Percentiles rank a stretch among this genome's conserved stretches.
Evolutionary conservation across 2,113 vertebrate species (phyloP).

Genomic region (Antennarius striatus): DNA sequence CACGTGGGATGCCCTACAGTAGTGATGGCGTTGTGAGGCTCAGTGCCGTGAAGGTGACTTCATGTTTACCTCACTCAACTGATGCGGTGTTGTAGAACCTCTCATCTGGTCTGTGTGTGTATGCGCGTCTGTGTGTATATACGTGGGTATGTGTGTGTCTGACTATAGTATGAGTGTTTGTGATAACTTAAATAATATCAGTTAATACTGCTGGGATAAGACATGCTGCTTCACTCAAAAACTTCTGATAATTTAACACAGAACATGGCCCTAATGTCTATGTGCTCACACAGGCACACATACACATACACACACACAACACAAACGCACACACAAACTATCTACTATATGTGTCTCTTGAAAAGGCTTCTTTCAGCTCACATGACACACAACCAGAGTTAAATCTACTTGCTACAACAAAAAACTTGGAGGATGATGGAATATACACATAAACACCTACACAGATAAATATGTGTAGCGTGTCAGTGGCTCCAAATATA

Average conservation of each 20-base stretch:
- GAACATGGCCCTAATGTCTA: neutral
- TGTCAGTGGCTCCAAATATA: too few species aligned
- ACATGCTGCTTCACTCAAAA: conserved; percentile 7
- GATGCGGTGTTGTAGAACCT: neutral
- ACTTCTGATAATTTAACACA: conserved; percentile 17
- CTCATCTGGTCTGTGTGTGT: neutral
- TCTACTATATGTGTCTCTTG: too few species aligned
- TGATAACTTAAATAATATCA: conserved; percentile 13
- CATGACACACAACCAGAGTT: neutral
- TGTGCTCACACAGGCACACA: neutral
- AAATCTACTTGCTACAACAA: too few species aligned
- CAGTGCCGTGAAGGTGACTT: neutral
- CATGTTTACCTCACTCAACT: neutral
- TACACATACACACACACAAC: too few species aligned
- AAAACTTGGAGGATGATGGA: too few species aligned
- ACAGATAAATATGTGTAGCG: too few species aligned
- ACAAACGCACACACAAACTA: too few species aligned
- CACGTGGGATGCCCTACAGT: neutral
- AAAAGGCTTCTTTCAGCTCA: too few species aligned
- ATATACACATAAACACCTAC: too few species aligned
- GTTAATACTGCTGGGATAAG: conserved; percentile 14
- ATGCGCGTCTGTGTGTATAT: too few species aligned
- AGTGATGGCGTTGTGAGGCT: neutral
- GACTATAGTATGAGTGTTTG: neutral
- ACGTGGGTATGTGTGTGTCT: neutral